Conservation (phyloP, 2,888 invertebrate genomes). For the Nebria salina region DNA sequence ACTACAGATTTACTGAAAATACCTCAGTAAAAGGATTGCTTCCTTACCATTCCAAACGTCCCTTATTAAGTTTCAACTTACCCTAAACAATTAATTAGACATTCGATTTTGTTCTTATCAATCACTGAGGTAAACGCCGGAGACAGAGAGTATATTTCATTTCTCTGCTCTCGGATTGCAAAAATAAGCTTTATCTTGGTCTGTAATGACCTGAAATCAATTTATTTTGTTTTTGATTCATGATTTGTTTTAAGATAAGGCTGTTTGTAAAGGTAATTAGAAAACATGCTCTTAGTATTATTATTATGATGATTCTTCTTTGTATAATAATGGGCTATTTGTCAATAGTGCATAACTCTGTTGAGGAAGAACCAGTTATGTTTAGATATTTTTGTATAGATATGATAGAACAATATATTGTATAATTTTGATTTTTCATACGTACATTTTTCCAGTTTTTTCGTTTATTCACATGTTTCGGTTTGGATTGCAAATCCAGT, state of each 20-base stretch:
- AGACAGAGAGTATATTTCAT: too few species aligned
- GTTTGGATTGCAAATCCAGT: conserved; percentile 38
- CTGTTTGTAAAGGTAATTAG: conserved; percentile 18
- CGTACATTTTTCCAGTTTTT: background rate
- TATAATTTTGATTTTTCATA: background rate
- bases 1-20: background rate
- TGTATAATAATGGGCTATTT: conserved; percentile 42
- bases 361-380: conserved; percentile 21
- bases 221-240: background rate
- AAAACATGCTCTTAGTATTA: conserved; percentile 39
- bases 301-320: conserved; percentile 9
- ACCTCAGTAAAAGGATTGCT: background rate
- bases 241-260: background rate
- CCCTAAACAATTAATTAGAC: background rate
- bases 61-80: background rate
- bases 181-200: background rate
- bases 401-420: background rate
- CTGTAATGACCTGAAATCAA: background rate
- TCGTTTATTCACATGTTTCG: background rate
- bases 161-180: background rate
- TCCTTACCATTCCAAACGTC: background rate
- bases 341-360: conserved; percentile 38
- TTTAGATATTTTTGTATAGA: background rate
- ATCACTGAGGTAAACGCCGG: too few species aligned
- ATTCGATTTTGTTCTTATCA: background rate